Percentiles rank a stretch among this genome's conserved stretches.
phyloP scores from a whole-genome alignment of 2,113 vertebrate species.

The Anhinga anhinga region DNA sequence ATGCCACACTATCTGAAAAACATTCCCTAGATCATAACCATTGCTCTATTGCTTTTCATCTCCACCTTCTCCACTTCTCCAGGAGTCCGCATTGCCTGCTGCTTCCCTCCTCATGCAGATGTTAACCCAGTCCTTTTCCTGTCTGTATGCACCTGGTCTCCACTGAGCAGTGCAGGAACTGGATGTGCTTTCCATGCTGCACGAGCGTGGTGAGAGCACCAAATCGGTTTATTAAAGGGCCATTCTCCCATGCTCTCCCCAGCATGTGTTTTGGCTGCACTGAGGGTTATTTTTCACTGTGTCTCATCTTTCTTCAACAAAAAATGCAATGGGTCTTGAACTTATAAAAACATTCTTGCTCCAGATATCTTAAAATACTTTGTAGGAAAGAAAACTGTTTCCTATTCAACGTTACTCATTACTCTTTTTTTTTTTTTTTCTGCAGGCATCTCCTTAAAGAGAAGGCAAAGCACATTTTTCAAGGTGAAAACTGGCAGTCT shows the following conservation, averaged over 20 bases:
- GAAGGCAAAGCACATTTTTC: background rate
- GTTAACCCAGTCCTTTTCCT: background rate
- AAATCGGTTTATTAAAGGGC: background rate
- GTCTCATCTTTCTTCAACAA: background rate
- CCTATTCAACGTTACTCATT: background rate
- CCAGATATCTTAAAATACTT: background rate
- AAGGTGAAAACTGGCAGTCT: background rate
- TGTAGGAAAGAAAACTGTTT: background rate
- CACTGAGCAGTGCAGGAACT: background rate
- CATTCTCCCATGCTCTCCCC: background rate
- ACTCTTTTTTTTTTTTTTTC: background rate
- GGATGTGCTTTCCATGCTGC: background rate
- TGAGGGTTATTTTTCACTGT: background rate
- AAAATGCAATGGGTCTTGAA: background rate
- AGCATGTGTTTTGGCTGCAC: background rate
- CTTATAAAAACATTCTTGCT: background rate
- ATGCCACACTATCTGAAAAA: background rate
- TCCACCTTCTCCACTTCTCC: background rate
- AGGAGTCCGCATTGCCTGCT: background rate
- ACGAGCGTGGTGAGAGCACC: background rate
- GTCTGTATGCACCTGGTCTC: accelerated
- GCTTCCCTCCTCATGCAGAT: background rate
- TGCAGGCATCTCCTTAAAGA: background rate
- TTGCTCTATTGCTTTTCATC: background rate
- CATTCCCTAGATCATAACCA: background rate